A percentile compares a stretch with the other conserved stretches of the same genome.
Conservation (phyloP, 2,888 invertebrate genomes). For the Dryadula phaetusa region DNA sequence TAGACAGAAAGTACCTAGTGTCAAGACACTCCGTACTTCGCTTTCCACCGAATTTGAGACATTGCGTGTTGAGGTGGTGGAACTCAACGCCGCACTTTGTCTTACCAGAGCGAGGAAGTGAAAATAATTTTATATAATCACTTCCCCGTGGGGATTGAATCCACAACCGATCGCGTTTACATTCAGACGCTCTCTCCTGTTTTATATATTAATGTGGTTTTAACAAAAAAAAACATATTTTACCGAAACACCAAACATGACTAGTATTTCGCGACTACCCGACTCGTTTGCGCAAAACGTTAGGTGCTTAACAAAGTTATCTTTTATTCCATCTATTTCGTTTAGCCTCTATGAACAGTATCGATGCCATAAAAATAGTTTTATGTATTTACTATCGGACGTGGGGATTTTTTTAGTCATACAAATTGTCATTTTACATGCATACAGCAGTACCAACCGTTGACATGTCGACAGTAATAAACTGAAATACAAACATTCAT, state of each 20-base stretch:
- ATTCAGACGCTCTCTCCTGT: too few species aligned
- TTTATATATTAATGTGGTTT: neutral
- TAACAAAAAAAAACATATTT: neutral
- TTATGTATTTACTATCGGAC: constrained; percentile 34
- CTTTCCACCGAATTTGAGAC: too few species aligned
- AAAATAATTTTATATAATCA: too few species aligned
- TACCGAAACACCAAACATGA: neutral
- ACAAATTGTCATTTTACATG: constrained; percentile 3
- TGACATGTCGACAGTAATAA: constrained; percentile 7
- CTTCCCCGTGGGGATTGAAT: neutral
- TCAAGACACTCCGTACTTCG: too few species aligned
- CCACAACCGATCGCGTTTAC: too few species aligned
- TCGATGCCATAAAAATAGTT: constrained; percentile 34
- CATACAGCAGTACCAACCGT: neutral
- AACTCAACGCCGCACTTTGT: too few species aligned
- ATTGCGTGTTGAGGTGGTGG: too few species aligned
- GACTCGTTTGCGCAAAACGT: constrained; percentile 28
- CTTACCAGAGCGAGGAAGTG: too few species aligned
- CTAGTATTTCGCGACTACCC: neutral
- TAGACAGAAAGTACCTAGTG: too few species aligned
- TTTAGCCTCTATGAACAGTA: constrained; percentile 29
- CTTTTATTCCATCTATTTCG: constrained; percentile 40
- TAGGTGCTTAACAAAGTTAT: constrained; percentile 32
- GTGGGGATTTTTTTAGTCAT: constrained; percentile 24
- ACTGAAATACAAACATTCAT: neutral